Evolutionary conservation across 2,888 invertebrate genomes (phyloP).

Genomic region (Temnothorax unifasciatus): DNA sequence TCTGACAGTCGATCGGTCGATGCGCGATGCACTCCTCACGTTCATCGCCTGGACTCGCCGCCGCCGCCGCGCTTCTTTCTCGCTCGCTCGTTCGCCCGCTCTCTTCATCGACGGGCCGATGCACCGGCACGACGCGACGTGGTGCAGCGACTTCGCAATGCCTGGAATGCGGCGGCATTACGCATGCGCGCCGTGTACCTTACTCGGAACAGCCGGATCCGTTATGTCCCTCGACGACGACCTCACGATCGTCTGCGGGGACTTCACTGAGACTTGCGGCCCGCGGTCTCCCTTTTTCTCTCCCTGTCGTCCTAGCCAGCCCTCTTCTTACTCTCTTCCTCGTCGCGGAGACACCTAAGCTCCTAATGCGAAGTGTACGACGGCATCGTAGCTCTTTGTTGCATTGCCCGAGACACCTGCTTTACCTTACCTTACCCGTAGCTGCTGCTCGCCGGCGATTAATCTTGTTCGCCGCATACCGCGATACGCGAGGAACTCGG

Average conservation of each 20-base stretch:
- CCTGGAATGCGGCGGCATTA: constrained; percentile 89
- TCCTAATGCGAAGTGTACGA: constrained; percentile 45
- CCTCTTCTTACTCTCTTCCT: constrained; percentile 16
- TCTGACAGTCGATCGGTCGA: constrained; percentile 43
- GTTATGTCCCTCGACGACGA: constrained; percentile 83
- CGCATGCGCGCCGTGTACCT: constrained; percentile 88
- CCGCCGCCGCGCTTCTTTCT: constrained; percentile 35
- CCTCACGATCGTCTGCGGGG: constrained; percentile 78
- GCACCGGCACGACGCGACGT: constrained; percentile 74
- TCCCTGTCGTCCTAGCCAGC: background rate
- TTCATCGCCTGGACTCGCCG: constrained; percentile 28
- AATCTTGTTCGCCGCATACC: constrained; percentile 55
- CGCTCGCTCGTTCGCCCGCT: constrained; percentile 56
- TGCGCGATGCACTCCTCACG: constrained; percentile 40
- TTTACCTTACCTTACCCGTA: constrained; percentile 40
- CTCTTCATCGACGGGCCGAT: constrained; percentile 67
- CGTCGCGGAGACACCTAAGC: constrained; percentile 17
- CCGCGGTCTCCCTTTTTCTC: background rate
- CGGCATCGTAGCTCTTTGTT: constrained; percentile 30
- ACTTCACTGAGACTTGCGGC: constrained; percentile 66
- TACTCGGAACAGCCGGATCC: constrained; percentile 86
- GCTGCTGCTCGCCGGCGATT: constrained; percentile 35
- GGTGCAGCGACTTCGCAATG: constrained; percentile 82
- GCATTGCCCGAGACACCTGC: constrained; percentile 49
- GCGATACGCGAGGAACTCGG: constrained; percentile 73